Evolutionary conservation across 1,140 invertebrate genomes (phyloP).

Genomic region (Eubasilissa regina): DNA sequence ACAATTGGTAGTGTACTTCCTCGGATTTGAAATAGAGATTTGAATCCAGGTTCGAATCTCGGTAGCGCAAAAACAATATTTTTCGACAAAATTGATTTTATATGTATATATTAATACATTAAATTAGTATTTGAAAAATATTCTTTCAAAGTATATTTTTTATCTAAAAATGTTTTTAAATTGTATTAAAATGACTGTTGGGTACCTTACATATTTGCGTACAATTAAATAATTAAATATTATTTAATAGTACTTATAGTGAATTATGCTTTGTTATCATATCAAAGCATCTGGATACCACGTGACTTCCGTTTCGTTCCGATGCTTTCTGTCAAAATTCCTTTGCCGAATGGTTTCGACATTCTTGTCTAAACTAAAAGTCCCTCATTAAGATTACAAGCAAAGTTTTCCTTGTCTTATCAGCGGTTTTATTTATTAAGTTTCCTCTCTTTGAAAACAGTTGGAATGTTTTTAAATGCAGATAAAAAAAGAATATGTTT

Average conservation of each 20-base stretch:
- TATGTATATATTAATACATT: no score
- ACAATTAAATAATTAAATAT: no score
- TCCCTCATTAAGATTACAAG: conserved; percentile 13
- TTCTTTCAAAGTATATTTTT: no score
- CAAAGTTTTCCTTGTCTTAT: not conserved
- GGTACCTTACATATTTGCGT: no score
- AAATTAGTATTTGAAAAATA: no score
- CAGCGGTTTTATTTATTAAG: conserved; percentile 8
- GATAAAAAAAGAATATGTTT: not conserved
- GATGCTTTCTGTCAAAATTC: conserved; percentile 15
- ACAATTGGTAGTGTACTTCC: no score
- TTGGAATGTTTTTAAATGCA: not conserved
- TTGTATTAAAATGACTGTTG: no score
- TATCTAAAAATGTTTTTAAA: no score
- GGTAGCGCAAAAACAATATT: no score
- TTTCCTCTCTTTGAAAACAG: not conserved
- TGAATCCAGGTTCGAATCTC: no score
- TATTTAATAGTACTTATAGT: not conserved
- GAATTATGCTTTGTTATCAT: not conserved
- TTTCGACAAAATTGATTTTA: no score
- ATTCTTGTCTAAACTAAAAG: conserved; percentile 11
- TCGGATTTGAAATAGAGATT: no score
- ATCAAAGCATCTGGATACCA: conserved; percentile 14
- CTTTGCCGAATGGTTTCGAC: conserved; percentile 18
- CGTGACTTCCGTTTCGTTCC: conserved; percentile 15